These are phyloP conservation scores for Otolemur garnettii DNA, from an alignment of 2,113 vertebrate genomes.

Conservation along the genomic window DNA sequence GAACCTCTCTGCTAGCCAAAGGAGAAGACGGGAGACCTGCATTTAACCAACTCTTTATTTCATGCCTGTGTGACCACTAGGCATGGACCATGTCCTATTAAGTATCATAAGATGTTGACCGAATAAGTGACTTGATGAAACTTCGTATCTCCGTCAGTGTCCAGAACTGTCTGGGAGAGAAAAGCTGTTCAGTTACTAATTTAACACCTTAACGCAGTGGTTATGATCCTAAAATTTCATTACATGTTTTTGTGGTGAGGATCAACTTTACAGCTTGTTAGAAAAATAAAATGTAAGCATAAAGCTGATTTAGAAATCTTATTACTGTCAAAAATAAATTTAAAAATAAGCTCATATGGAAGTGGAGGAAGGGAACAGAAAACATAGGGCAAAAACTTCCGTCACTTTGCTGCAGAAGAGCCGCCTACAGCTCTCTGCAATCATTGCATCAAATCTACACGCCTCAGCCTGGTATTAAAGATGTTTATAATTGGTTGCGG, in stretches of 20 bases:
- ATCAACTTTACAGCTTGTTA: constrained; percentile 35
- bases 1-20: neutral
- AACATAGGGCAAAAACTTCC: neutral
- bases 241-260: constrained; percentile 32
- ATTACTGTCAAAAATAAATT: constrained; percentile 23
- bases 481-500: neutral
- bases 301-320: constrained; percentile 50
- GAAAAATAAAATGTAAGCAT: constrained; percentile 62
- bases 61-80: neutral
- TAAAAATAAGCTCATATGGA: constrained; percentile 42
- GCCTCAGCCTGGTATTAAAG: neutral
- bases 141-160: neutral
- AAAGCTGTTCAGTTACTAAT: neutral
- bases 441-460: neutral
- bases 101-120: neutral
- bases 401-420: neutral
- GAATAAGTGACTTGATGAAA: neutral
- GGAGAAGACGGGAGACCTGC: neutral
- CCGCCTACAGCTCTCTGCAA: neutral
- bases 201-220: neutral
- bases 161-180: neutral
- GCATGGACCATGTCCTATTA: neutral
- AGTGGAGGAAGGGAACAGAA: neutral
- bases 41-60: neutral
- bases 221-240: constrained; percentile 40